Evolutionary conservation across 1,140 invertebrate species (phyloP).

Genomic region (Rhagoletis pomonella): DNA sequence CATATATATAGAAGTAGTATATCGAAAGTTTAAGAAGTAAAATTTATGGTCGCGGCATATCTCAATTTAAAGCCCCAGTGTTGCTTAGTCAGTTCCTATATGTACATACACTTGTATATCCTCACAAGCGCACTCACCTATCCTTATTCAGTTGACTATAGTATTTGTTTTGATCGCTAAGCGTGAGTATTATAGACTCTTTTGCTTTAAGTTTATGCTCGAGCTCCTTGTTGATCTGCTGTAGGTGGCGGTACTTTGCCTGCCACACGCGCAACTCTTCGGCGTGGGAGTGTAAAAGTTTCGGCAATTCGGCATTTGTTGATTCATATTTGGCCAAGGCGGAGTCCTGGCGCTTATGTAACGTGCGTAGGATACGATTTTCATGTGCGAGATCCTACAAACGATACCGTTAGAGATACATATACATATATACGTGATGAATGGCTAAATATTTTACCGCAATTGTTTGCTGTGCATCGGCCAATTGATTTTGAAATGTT

Average conservation of each 20-base stretch:
- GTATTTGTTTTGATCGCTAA: constrained; percentile 82
- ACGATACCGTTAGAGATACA: not conserved
- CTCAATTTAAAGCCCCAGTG: too few species aligned
- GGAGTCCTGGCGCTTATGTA: constrained; percentile 85
- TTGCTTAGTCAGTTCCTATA: too few species aligned
- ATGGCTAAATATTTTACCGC: constrained; percentile 75
- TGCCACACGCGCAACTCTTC: constrained; percentile 85
- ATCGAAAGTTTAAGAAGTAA: too few species aligned
- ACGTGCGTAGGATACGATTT: constrained; percentile 82
- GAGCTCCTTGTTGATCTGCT: constrained; percentile 78
- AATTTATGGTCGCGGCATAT: too few species aligned
- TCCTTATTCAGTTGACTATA: constrained; percentile 82
- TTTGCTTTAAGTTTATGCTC: constrained; percentile 80
- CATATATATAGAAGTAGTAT: too few species aligned
- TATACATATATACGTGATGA: not conserved
- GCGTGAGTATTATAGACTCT: constrained; percentile 79
- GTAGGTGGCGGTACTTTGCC: constrained; percentile 81
- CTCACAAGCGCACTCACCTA: constrained; percentile 72
- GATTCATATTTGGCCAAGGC: constrained; percentile 84
- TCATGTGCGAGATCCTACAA: constrained; percentile 83
- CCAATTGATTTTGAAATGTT: constrained; percentile 85
- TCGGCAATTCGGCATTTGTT: constrained; percentile 83
- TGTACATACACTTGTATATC: too few species aligned
- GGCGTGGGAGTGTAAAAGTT: constrained; percentile 82
- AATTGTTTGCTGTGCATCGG: constrained; percentile 85